Conservation (phyloP, 2,113 vertebrate genomes). For the Dasyornis broadbenti region DNA sequence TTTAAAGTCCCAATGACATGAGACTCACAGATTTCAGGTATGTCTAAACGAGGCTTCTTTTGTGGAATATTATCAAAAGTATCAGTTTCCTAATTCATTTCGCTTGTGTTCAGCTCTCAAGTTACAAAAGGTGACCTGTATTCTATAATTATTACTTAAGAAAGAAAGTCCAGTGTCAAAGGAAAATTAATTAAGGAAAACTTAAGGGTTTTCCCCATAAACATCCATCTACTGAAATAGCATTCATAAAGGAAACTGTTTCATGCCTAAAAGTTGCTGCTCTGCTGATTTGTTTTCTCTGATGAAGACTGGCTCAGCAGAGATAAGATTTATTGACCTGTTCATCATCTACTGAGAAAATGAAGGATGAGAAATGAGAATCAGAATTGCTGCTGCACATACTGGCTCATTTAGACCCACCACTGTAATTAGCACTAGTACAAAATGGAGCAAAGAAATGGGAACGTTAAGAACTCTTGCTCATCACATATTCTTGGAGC, state of each 20-base stretch:
- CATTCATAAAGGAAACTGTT: not conserved
- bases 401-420: not conserved
- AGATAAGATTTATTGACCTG: not conserved
- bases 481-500: not conserved
- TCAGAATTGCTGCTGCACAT: not conserved
- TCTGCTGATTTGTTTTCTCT: not conserved
- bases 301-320: not conserved
- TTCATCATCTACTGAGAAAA: not conserved
- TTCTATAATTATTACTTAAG: not conserved
- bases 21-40: not conserved
- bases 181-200: not conserved
- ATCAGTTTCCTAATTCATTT: not conserved
- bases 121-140: not conserved
- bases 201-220: not conserved
- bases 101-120: not conserved
- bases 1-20: not conserved
- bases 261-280: not conserved
- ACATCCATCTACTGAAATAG: not conserved
- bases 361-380: not conserved
- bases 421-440: not conserved
- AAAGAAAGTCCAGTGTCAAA: not conserved
- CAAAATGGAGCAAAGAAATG: not conserved
- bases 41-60: not conserved
- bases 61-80: not conserved
- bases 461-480: not conserved